These are phyloP conservation scores for Oscarella lobularis DNA, from an alignment of 37 sponge, comb jelly and placozoan genomes.

Conservation along the genomic window DNA sequence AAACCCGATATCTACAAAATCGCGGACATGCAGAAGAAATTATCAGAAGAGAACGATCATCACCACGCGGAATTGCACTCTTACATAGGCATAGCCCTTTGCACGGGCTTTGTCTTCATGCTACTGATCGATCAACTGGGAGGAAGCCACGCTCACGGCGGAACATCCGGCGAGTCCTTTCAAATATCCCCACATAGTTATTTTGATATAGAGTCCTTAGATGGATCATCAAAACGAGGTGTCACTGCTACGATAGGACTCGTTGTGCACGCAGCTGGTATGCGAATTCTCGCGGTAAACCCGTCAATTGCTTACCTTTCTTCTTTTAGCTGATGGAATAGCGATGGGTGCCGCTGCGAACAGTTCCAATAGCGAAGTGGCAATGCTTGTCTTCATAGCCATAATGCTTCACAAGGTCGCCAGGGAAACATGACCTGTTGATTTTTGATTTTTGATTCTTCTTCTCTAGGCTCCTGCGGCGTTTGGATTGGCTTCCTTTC, in stretches of 20 bases:
- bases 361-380: constrained; percentile 70
- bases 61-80: constrained; percentile 19
- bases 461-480: constrained; percentile 83
- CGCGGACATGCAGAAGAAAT: no score
- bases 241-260: constrained; percentile 88
- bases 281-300: background rate
- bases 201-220: no score
- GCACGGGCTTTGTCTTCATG: constrained; percentile 87
- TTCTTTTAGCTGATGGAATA: constrained; percentile 80
- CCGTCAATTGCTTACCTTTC: background rate
- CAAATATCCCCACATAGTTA: no score
- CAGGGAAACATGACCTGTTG: background rate
- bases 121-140: constrained; percentile 77
- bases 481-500: constrained; percentile 90
- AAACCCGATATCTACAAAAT: no score
- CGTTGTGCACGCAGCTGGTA: constrained; percentile 90
- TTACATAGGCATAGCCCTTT: constrained; percentile 70
- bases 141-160: constrained; percentile 10
- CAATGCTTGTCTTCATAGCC: constrained; percentile 87
- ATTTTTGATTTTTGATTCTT: background rate
- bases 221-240: no score
- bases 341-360: constrained; percentile 97
- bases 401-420: constrained; percentile 95
- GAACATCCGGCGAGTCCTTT: no score
- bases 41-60: no score